Conservation (phyloP, 35 echinoderm and acorn worm genomes). For the Anneissia japonica region DNA sequence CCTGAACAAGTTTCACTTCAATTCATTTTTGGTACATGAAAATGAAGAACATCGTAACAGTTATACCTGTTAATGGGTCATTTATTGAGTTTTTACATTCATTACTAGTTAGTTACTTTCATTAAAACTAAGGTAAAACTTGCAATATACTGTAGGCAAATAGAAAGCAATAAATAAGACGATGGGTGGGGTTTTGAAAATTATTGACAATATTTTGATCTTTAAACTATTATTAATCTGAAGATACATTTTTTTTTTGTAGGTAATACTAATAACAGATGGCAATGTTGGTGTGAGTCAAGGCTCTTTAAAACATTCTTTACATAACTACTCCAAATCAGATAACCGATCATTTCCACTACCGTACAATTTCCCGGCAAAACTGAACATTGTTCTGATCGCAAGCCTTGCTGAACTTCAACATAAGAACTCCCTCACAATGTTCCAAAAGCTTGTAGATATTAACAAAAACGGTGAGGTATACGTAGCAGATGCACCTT, state of each 20-base stretch:
- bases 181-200: too few relatives aligned
- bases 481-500: constrained; percentile 40
- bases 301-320: constrained; percentile 64
- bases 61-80: too few relatives aligned
- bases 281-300: constrained; percentile 72
- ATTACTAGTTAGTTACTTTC: too few relatives aligned
- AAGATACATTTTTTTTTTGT: constrained; percentile 28
- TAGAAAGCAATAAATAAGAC: too few relatives aligned
- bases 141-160: too few relatives aligned
- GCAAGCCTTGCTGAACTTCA: constrained; percentile 46
- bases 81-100: too few relatives aligned
- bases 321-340: constrained; percentile 8
- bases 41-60: too few relatives aligned
- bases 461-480: constrained; percentile 54
- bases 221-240: too few relatives aligned
- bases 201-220: too few relatives aligned
- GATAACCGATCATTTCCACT: constrained; percentile 32
- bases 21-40: too few relatives aligned
- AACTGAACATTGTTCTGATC: constrained; percentile 62
- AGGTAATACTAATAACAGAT: constrained; percentile 84
- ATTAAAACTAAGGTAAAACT: too few relatives aligned
- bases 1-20: too few relatives aligned
- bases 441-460: constrained; percentile 68
- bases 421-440: constrained; percentile 20
- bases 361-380: constrained; percentile 65